Base-by-base conservation (phyloP, 1,140 invertebrate species). In the Drosophila oshimai region DNA sequence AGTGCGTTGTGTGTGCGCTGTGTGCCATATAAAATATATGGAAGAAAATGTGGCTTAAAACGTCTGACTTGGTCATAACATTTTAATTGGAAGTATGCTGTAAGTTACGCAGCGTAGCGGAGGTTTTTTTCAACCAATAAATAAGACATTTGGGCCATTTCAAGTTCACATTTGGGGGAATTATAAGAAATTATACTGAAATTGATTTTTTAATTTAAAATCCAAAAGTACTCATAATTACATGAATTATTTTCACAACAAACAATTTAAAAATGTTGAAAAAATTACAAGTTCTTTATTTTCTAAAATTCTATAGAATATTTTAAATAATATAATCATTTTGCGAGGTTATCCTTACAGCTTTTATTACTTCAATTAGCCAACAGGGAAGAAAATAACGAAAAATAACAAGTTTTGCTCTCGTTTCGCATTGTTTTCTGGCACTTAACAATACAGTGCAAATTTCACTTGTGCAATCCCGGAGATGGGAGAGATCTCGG, bases 371-470 rank as follows among this genome's bases (percentile, higher is more conserved):
- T 31, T 18, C 28, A 37, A 51, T 60, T 15, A n/a, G 7, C 5
- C 10, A 26, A 24, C n/a, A 42, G 45, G 39, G 50, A 44, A 45
- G 31, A 58, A 28, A 13, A n/a, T n/a, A n/a, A 28, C 20, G 17
- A 31, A 49, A 31, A 49, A 15, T 20, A 36, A 26, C 44, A 2
- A 6, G 46, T 20, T 34, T 12, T 53, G 15, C 7, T 26, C 15
- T 28, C 5, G n/a, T 28, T 28, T 28, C 9, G 12, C 50, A 50
- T 22, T 29, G n/a, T 33, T 55, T 50, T 50, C n/a, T 31, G 51
- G 12, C 37, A 58, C 15, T 71, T 71, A 69, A 44, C 67, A 53
- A n/a, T n/a, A 31, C 18, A 4, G 42, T 58, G 64, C 65, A 31
- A 71, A 71, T 50, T 68, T 58, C 13, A 13, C 13, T 28, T 57